phyloP scores from a whole-genome alignment of 2,888 invertebrate species.

The Ernsta delagoae region DNA sequence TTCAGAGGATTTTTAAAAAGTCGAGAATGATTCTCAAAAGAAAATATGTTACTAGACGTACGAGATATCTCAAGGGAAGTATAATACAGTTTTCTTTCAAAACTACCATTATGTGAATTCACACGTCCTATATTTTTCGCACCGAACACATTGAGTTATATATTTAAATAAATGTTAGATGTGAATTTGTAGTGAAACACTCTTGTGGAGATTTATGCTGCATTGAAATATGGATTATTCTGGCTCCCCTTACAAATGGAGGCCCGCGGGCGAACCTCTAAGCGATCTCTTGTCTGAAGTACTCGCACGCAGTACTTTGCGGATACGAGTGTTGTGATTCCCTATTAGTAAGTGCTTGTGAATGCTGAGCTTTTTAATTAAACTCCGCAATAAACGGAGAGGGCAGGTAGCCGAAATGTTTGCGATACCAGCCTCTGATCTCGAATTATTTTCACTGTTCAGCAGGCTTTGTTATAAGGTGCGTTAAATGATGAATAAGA shows the following conservation, averaged over 20 bases:
- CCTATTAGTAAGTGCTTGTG: slow-evolving; percentile 67
- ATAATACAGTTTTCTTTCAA: slow-evolving; percentile 22
- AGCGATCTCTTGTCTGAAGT: slow-evolving; percentile 57
- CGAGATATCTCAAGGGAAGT: slow-evolving; percentile 16
- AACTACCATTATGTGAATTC: slow-evolving; percentile 17
- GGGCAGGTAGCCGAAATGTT: slow-evolving; percentile 50
- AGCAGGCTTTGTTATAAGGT: too few species aligned
- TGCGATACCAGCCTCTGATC: slow-evolving; percentile 39
- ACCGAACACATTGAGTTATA: slow-evolving; percentile 22
- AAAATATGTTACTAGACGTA: slow-evolving; percentile 19
- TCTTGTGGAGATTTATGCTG: slow-evolving; percentile 30
- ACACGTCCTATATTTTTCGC: background rate
- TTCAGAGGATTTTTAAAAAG: slow-evolving; percentile 26
- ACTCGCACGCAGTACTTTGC: slow-evolving; percentile 50
- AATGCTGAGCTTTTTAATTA: slow-evolving; percentile 76
- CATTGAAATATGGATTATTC: slow-evolving; percentile 47
- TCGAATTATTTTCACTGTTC: slow-evolving; percentile 27
- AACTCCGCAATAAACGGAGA: slow-evolving; percentile 57
- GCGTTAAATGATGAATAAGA: too few species aligned
- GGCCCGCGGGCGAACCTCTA: slow-evolving; percentile 54
- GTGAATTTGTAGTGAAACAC: slow-evolving; percentile 34
- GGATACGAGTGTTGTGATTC: slow-evolving; percentile 64
- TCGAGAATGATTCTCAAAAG: slow-evolving; percentile 19
- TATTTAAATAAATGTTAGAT: slow-evolving; percentile 31
- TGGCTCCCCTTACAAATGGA: slow-evolving; percentile 53